phyloP scores from a whole-genome alignment of 2,113 vertebrate species.

The Vireo altiloquus region DNA sequence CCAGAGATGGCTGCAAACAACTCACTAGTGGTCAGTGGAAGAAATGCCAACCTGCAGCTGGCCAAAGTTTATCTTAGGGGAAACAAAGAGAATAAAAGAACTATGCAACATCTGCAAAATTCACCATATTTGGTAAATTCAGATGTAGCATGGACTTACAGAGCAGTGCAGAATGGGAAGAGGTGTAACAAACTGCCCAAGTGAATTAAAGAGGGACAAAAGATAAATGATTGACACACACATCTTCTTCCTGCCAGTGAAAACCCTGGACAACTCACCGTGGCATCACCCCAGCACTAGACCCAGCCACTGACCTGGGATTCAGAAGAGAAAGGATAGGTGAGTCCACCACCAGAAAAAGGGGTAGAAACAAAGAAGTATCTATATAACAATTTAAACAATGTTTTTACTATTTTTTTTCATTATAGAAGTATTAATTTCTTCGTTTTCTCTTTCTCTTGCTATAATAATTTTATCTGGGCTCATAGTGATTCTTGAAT shows the following conservation, averaged over 20 bases:
- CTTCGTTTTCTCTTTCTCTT: background rate
- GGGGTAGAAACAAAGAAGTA: background rate
- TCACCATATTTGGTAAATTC: background rate
- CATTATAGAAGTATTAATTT: background rate
- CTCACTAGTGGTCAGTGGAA: background rate
- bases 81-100: background rate
- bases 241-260: background rate
- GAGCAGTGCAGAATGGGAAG: background rate
- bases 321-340: background rate
- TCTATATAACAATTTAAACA: background rate
- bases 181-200: background rate
- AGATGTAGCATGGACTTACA: background rate
- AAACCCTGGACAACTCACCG: background rate
- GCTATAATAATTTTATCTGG: background rate
- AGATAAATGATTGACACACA: background rate
- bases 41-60: background rate
- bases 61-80: background rate
- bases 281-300: background rate
- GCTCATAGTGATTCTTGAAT: background rate
- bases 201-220: background rate
- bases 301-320: background rate
- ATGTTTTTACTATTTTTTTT: background rate
- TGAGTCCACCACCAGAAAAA: background rate
- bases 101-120: background rate
- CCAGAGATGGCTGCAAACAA: background rate